Evolutionary conservation across 23 tunicate species (phyloP).

Genomic region (Halocynthia roretzi): DNA sequence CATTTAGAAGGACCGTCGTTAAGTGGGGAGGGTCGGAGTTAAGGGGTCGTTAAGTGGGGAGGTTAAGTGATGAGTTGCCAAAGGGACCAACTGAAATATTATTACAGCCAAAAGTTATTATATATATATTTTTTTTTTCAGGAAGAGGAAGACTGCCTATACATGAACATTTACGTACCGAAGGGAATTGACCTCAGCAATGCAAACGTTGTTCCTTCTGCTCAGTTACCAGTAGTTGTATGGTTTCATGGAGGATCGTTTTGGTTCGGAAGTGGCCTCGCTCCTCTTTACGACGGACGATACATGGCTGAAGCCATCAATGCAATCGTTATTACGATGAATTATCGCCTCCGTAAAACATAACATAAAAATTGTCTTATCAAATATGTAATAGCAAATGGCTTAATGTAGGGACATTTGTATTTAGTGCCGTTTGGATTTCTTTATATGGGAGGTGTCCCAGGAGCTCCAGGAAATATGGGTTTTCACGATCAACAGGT

Average conservation of each 20-base stretch:
- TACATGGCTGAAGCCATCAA: slow-evolving; percentile 30
- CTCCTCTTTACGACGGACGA: slow-evolving; percentile 52
- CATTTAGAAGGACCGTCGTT: too few relatives aligned
- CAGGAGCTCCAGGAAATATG: slow-evolving; percentile 73
- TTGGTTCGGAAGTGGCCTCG: slow-evolving; percentile 65
- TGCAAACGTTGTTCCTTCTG: slow-evolving; percentile 20
- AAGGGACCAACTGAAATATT: neutral
- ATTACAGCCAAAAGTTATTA: neutral
- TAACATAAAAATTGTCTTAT: too few relatives aligned
- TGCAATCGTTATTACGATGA: slow-evolving; percentile 50
- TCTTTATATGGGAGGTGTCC: slow-evolving; percentile 20
- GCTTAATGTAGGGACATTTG: neutral
- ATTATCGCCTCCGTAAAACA: slow-evolving; percentile 49
- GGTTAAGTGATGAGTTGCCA: too few relatives aligned
- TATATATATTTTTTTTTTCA: slow-evolving; percentile 10
- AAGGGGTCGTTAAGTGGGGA: too few relatives aligned
- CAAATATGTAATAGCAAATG: too few relatives aligned
- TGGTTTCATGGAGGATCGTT: slow-evolving; percentile 79
- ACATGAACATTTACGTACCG: slow-evolving; percentile 57
- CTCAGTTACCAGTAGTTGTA: slow-evolving; percentile 35
- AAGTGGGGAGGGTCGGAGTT: too few relatives aligned
- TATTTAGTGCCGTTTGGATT: slow-evolving; percentile 69
- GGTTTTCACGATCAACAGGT: slow-evolving; percentile 59
- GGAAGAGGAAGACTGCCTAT: slow-evolving; percentile 65
- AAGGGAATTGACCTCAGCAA: slow-evolving; percentile 39